A percentile compares a stretch with the other conserved stretches of the same genome.
phyloP scores from a whole-genome alignment of 2,888 invertebrate genomes.

The Dolomedes plantarius region DNA sequence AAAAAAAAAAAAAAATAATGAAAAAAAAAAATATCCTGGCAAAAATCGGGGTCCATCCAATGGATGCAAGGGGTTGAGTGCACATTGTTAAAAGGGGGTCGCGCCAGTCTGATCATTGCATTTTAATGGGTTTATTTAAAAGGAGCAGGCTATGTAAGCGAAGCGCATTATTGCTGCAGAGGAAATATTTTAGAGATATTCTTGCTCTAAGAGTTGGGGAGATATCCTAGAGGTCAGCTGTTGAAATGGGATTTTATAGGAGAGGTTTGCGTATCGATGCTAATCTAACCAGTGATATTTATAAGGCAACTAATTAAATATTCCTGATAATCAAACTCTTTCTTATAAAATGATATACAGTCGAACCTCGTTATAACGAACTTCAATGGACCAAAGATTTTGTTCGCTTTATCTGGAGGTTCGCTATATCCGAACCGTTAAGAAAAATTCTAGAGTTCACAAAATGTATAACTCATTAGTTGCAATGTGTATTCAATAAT shows the following conservation, averaged over 20 bases:
- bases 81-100: constrained; percentile 21
- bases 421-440: too few relatives aligned
- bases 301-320: too few relatives aligned
- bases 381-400: too few relatives aligned
- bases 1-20: constrained; percentile 29
- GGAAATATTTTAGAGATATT: not conserved
- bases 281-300: too few relatives aligned
- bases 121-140: constrained; percentile 13
- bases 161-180: not conserved
- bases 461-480: too few relatives aligned
- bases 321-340: too few relatives aligned
- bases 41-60: constrained; percentile 22
- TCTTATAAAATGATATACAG: too few relatives aligned
- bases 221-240: not conserved
- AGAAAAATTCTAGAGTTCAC: too few relatives aligned
- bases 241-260: not conserved
- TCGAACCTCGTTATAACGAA: too few relatives aligned
- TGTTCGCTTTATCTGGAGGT: too few relatives aligned
- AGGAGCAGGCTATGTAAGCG: not conserved
- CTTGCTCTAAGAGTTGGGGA: not conserved
- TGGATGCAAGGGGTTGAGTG: constrained; percentile 33
- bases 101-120: not conserved
- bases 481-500: too few relatives aligned
- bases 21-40: not conserved
- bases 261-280: too few relatives aligned